Evolutionary conservation across 2,888 invertebrate genomes (phyloP).

Genomic region (Apodemia hepburni): DNA sequence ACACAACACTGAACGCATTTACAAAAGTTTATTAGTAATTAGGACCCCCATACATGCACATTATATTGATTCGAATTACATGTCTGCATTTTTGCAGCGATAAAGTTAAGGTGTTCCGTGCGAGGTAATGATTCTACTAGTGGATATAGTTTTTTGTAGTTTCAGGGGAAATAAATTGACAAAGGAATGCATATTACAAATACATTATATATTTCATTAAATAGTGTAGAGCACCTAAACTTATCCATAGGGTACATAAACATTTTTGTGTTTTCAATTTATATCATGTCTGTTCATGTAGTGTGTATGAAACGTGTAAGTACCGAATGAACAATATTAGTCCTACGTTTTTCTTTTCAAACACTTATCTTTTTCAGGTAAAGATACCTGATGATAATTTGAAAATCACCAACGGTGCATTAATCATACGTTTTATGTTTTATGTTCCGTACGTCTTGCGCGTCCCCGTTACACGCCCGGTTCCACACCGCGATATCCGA

Average conservation of each 20-base stretch:
- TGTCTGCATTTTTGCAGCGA: conserved; percentile 38
- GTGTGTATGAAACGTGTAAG: conserved; percentile 32
- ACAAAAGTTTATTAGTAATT: conserved; percentile 9
- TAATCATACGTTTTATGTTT: conserved; percentile 12
- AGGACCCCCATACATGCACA: conserved; percentile 7
- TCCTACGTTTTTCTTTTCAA: not conserved
- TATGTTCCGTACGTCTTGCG: conserved; percentile 44
- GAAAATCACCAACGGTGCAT: conserved; percentile 18
- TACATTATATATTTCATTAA: conserved; percentile 20
- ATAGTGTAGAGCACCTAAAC: conserved; percentile 73
- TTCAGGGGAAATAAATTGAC: conserved; percentile 20
- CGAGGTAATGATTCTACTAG: conserved; percentile 53
- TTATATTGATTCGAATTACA: conserved; percentile 1
- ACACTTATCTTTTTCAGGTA: not conserved
- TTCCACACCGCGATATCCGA: conserved; percentile 38
- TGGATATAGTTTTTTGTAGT: conserved; percentile 28
- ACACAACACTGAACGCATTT: conserved; percentile 43
- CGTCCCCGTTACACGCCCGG: conserved; percentile 61
- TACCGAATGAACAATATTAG: conserved; percentile 2
- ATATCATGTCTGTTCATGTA: conserved; percentile 60
- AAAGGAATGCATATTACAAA: not conserved
- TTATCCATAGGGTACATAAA: conserved; percentile 52
- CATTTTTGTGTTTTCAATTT: conserved; percentile 36
- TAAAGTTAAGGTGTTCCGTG: conserved; percentile 76
- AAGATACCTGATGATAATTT: not conserved